A percentile compares a stretch with the other conserved stretches of the same genome.
phyloP scores from a whole-genome alignment of 2,797 vertebrate genomes.

The Tragopan temminckii region DNA sequence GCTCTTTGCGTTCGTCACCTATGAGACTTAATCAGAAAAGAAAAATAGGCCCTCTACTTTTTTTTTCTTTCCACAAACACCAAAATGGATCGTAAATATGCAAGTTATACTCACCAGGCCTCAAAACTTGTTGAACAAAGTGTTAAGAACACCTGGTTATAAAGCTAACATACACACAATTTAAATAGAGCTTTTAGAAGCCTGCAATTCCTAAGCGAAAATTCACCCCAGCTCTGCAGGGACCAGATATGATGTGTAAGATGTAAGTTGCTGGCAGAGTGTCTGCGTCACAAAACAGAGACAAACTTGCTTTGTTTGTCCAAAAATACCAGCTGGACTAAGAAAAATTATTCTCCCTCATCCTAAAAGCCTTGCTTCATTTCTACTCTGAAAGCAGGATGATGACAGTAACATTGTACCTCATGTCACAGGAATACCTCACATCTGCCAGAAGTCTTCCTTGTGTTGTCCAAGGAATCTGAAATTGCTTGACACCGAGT shows the following conservation, averaged over 20 bases:
- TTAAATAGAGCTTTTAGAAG: background rate
- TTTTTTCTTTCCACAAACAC: background rate
- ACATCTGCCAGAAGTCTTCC: rapidly evolving
- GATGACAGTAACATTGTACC: background rate
- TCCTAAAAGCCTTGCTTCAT: background rate
- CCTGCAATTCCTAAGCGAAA: background rate
- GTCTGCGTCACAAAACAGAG: background rate
- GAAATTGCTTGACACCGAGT: background rate
- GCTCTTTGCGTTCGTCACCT: background rate
- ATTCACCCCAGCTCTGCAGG: background rate
- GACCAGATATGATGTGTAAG: background rate
- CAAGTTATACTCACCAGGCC: background rate
- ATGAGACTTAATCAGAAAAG: background rate
- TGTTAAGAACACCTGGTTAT: background rate
- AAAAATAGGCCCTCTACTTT: background rate
- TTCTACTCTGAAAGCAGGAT: background rate
- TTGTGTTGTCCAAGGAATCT: background rate
- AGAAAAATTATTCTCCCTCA: background rate
- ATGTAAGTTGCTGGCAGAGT: background rate
- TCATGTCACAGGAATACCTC: background rate
- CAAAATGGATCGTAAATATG: background rate
- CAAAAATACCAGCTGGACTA: background rate
- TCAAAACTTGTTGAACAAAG: background rate
- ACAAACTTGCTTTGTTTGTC: background rate
- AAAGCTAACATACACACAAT: background rate